A percentile compares a stretch with the other conserved stretches of the same genome.
Conservation (phyloP, 2,888 invertebrate genomes). For the Operophtera brumata region DNA sequence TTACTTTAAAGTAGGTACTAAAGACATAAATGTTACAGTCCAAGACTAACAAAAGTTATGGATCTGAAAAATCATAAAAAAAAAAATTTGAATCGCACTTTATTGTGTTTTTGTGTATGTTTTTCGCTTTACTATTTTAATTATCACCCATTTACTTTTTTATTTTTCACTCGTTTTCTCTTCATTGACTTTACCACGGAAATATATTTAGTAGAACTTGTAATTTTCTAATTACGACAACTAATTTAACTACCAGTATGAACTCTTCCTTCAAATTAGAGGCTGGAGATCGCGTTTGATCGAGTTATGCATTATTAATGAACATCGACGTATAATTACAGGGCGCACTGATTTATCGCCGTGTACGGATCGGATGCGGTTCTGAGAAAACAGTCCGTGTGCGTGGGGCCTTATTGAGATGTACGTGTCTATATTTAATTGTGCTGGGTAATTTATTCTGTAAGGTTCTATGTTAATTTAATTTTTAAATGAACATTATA, state of each 20-base stretch:
- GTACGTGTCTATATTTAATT: slow-evolving; percentile 23
- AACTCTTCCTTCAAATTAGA: slow-evolving; percentile 38
- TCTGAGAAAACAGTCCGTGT: slow-evolving; percentile 32
- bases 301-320: slow-evolving; percentile 80
- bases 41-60: too few species aligned
- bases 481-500: too few species aligned
- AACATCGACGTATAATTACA: slow-evolving; percentile 69
- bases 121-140: too few species aligned
- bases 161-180: too few species aligned
- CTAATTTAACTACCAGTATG: slow-evolving; percentile 32
- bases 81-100: too few species aligned
- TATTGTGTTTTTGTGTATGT: too few species aligned
- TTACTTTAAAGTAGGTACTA: too few species aligned
- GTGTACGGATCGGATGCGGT: slow-evolving; percentile 27
- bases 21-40: too few species aligned
- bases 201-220: too few species aligned
- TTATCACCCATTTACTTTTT: too few species aligned
- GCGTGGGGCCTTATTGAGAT: slow-evolving; percentile 35
- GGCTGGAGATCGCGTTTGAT: slow-evolving; percentile 58
- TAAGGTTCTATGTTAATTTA: neutral
- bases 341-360: slow-evolving; percentile 61
- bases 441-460: slow-evolving; percentile 18
- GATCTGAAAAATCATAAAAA: too few species aligned
- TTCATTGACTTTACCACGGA: too few species aligned
- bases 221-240: neutral